These are phyloP conservation scores for Piscicola geometra DNA, from an alignment of 2,888 invertebrate species.

Conservation along the genomic window DNA sequence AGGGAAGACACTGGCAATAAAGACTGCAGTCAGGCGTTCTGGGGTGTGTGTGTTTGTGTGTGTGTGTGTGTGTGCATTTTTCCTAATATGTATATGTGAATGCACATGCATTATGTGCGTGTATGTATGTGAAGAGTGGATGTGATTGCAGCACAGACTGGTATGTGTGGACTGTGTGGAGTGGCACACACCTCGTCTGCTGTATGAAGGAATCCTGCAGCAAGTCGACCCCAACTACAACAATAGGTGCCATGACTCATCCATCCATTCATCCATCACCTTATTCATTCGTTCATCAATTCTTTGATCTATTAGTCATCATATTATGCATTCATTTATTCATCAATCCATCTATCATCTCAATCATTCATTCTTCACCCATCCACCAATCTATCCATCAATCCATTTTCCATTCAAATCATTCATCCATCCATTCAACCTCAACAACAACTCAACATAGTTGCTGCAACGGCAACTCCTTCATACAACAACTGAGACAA, in stretches of 20 bases:
- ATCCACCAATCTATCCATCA: no score
- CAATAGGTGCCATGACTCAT: conserved; percentile 36
- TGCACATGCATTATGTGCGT: no score
- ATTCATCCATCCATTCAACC: neutral
- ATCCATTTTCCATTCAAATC: no score
- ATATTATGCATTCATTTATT: neutral
- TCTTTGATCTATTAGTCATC: neutral
- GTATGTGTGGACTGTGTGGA: conserved; percentile 75
- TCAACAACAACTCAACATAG: neutral
- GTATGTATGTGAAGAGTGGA: no score
- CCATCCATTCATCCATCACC: no score
- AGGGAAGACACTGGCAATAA: neutral
- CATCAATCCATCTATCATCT: no score
- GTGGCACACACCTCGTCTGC: conserved; percentile 70
- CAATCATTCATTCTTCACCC: no score
- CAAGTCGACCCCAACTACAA: conserved; percentile 57
- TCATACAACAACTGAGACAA: conserved; percentile 48
- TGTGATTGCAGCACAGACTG: conserved; percentile 53
- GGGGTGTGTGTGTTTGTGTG: no score
- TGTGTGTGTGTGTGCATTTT: no score
- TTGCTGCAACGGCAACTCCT: conserved; percentile 55
- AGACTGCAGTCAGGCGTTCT: neutral
- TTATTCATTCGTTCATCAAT: no score
- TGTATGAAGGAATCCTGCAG: conserved; percentile 71
- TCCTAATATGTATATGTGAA: neutral